Conservation (phyloP, 2,113 vertebrate genomes). For the Sinocyclocheilus anshuiensis region DNA sequence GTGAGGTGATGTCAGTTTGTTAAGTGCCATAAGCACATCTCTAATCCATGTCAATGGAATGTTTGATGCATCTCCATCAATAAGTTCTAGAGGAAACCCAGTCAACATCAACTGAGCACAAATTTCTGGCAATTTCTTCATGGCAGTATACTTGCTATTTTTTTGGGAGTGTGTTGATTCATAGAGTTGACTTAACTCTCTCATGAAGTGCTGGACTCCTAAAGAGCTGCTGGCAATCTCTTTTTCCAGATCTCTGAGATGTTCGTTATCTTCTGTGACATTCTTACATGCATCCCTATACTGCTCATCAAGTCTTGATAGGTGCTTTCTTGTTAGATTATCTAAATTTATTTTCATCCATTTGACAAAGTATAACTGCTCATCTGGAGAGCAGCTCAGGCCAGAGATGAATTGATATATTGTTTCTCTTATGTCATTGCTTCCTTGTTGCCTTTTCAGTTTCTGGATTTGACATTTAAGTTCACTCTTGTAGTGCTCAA, state of each 20-base stretch:
- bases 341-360: slow-evolving; percentile 63
- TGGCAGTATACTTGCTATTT: neutral
- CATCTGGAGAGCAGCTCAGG: slow-evolving; percentile 24
- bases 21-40: slow-evolving; percentile 53
- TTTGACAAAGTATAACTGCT: slow-evolving; percentile 58
- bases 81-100: slow-evolving; percentile 64
- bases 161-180: slow-evolving; percentile 13
- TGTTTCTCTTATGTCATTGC: slow-evolving; percentile 6
- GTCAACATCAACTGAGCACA: slow-evolving; percentile 63
- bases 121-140: slow-evolving; percentile 46
- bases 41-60: slow-evolving; percentile 61
- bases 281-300: slow-evolving; percentile 40
- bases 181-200: slow-evolving; percentile 63
- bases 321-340: slow-evolving; percentile 14
- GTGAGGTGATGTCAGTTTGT: slow-evolving; percentile 32
- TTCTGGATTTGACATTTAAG: slow-evolving; percentile 38
- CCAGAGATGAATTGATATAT: slow-evolving; percentile 44
- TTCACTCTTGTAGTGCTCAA: slow-evolving; percentile 50
- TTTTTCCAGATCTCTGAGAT: slow-evolving; percentile 47
- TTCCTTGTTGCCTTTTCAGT: slow-evolving; percentile 44
- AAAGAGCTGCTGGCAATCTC: slow-evolving; percentile 48
- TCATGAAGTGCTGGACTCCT: slow-evolving; percentile 62
- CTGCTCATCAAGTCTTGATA: slow-evolving; percentile 41
- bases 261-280: neutral
- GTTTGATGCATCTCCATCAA: slow-evolving; percentile 64